phyloP scores from a whole-genome alignment of 2,797 vertebrate genomes.

The Caiman crocodilus region DNA sequence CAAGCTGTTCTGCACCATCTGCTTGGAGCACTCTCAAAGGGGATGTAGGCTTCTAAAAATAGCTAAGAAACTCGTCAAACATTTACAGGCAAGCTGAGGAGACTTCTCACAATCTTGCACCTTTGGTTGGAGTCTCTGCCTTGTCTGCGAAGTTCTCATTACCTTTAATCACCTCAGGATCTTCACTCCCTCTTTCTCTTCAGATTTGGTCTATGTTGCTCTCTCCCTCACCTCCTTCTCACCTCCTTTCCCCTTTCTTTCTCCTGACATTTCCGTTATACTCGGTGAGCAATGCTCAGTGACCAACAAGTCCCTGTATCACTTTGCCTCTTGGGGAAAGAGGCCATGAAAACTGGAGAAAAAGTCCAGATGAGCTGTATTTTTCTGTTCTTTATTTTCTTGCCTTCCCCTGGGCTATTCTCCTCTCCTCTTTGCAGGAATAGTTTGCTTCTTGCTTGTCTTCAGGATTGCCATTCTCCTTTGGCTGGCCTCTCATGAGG shows the following conservation, averaged over 20 bases:
- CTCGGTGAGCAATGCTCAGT: conserved; percentile 14
- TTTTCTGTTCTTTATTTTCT: neutral
- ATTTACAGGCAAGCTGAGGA: conserved; percentile 43
- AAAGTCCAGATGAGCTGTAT: neutral
- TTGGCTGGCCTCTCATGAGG: neutral
- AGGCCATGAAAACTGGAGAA: neutral
- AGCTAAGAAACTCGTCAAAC: conserved; percentile 48
- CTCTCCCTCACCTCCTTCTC: conserved; percentile 24
- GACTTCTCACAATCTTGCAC: conserved; percentile 39
- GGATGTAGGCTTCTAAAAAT: conserved; percentile 48
- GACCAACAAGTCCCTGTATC: conserved; percentile 41
- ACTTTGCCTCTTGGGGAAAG: neutral
- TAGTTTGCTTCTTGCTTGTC: neutral
- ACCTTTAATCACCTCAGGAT: conserved; percentile 14
- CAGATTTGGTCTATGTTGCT: conserved; percentile 25
- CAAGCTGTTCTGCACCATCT: conserved; percentile 10
- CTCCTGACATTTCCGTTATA: neutral
- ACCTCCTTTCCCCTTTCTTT: conserved; percentile 40
- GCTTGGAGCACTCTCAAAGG: conserved; percentile 62
- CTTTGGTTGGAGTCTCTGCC: neutral
- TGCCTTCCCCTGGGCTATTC: neutral
- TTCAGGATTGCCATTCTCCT: neutral
- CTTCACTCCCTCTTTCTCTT: conserved; percentile 34
- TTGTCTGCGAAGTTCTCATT: neutral
- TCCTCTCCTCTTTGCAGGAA: neutral